These are phyloP conservation scores for Zapus hudsonius DNA, from an alignment of 2,113 vertebrate species.

Conservation along the genomic window DNA sequence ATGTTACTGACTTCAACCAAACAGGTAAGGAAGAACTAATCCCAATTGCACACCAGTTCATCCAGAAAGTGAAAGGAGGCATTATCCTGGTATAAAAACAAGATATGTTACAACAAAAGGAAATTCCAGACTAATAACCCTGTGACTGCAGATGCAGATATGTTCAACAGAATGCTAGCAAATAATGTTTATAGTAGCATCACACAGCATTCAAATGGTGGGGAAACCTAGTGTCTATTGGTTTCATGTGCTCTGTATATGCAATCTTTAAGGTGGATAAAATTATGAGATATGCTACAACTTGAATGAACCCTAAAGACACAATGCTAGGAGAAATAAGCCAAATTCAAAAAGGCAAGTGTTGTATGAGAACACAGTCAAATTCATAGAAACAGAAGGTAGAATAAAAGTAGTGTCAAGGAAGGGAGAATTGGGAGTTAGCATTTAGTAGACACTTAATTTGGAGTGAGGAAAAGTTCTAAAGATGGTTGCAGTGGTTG, in stretches of 20 bases:
- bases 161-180: neutral
- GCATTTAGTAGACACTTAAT: neutral
- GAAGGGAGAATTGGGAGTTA: neutral
- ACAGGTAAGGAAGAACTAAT: neutral
- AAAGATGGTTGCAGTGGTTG: neutral
- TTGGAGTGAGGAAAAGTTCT: neutral
- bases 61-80: neutral
- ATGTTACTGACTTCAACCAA: neutral
- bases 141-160: neutral
- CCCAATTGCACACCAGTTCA: neutral
- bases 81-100: constrained; percentile 17
- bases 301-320: neutral
- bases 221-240: too few species aligned
- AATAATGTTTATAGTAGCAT: neutral
- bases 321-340: neutral
- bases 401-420: neutral
- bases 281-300: neutral
- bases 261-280: neutral
- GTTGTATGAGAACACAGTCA: neutral
- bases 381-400: neutral
- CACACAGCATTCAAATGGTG: neutral
- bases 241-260: too few species aligned
- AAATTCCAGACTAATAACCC: neutral
- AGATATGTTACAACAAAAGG: neutral
- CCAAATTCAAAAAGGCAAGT: neutral